phyloP scores from a whole-genome alignment of 2,113 vertebrate species.

The Acrocephalus kingi region DNA sequence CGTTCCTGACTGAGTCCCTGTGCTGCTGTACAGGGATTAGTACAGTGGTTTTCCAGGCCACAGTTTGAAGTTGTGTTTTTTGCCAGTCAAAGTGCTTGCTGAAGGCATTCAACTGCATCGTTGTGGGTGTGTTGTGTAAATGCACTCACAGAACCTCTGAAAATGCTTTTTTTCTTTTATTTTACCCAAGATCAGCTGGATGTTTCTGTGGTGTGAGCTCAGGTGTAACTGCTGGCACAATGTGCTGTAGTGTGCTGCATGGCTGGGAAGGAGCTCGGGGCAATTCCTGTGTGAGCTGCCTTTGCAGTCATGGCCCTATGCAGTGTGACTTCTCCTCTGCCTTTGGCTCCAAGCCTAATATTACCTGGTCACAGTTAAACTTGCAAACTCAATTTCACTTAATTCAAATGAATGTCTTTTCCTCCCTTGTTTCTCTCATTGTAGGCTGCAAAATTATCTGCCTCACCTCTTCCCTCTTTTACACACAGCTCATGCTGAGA shows the following conservation, averaged over 20 bases:
- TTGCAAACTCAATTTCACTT: background rate
- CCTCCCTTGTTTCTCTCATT: background rate
- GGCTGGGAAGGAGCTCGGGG: background rate
- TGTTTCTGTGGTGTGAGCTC: background rate
- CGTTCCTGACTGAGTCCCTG: rapidly evolving
- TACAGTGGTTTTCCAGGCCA: background rate
- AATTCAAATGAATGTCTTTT: background rate
- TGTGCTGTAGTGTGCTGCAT: rapidly evolving
- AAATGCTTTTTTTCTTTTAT: background rate
- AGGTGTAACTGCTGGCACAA: background rate
- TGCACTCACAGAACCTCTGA: background rate
- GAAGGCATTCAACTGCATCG: background rate
- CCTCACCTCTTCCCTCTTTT: background rate
- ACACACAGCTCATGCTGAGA: background rate
- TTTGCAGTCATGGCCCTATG: background rate
- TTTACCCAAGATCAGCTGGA: background rate
- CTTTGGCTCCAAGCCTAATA: background rate
- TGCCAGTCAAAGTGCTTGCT: background rate
- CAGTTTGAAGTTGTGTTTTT: background rate
- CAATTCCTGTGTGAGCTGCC: background rate
- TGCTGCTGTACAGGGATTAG: background rate
- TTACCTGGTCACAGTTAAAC: background rate
- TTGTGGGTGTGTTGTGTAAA: background rate
- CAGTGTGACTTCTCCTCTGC: background rate
- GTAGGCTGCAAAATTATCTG: background rate